Conservation (phyloP, 2,113 vertebrate genomes). For the Choloepus hoffmanni region DNA sequence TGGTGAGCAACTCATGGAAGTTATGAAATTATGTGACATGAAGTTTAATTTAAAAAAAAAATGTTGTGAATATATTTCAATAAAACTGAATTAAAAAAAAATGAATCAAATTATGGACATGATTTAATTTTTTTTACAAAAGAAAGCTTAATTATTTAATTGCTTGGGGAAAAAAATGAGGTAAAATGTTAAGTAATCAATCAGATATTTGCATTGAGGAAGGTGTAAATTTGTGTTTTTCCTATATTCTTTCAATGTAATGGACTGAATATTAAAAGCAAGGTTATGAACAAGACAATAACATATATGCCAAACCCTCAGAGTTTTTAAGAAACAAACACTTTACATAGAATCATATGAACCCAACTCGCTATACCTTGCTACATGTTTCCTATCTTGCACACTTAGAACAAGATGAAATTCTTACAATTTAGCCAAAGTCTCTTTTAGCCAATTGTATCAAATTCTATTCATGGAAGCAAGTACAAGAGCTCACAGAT, state of each 20-base stretch:
- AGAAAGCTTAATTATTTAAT: neutral
- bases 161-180: neutral
- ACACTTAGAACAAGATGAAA: neutral
- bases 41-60: neutral
- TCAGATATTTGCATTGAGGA: conserved; percentile 35
- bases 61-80: no score
- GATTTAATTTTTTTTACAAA: conserved; percentile 2
- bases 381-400: neutral
- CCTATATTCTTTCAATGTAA: neutral
- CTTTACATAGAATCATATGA: neutral
- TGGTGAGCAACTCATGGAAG: neutral
- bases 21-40: neutral
- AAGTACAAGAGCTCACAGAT: neutral
- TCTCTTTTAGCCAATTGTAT: neutral
- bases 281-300: neutral
- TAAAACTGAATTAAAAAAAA: no score
- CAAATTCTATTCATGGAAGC: conserved; percentile 3
- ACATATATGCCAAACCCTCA: neutral
- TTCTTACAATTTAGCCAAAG: neutral
- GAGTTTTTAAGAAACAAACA: neutral
- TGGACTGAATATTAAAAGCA: neutral
- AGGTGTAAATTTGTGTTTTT: neutral
- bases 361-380: neutral
- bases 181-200: neutral
- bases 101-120: neutral